Base-by-base conservation (phyloP, 2,888 invertebrate species). In the Erpobdella octoculata region DNA sequence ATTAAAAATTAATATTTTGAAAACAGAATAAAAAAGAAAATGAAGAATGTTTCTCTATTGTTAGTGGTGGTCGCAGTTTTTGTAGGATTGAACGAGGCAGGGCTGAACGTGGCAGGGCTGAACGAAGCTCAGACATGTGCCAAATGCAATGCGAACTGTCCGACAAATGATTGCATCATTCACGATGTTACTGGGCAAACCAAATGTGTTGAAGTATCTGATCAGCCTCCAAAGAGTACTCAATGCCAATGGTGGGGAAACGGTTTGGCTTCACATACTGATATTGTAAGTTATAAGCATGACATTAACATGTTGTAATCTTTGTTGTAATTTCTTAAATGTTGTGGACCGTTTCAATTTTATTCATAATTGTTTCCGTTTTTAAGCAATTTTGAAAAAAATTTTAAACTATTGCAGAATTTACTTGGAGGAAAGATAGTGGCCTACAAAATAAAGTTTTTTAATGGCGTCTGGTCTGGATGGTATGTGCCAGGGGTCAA, bases 211-310 rank as follows among this genome's bases (percentile, higher is more conserved):
- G 62, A 62, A 18, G 35, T 62, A 31, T 6, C 35, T 33, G 31
- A 35, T 35, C 33, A 62, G 35, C 33, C 62, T 18, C 33, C 62
- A 6, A 31, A 33, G n/a, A n/a, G 31, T 2, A 33, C 9, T 33
- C 62, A 62, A 15, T 62, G 62, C 31, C 62, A 62, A 35, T 62
- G 62, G 62, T 62, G 62, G 62, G 62, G 62, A 28, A 62, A 62
- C 62, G 62, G 62, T 5, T 35, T 62, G 21, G 62, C 33, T 35
- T 33, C 33, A 1, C 1, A 1, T 31, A 62, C 62, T 5, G 62
- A 62, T 31, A 2, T 33, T 1, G 62, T 62, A 5, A 62, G 62
- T 62, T n/a, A n/a, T n/a, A n/a, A n/a, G n/a, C n/a, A n/a, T n/a
- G n/a, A n/a, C n/a, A n/a, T n/a, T n/a, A n/a, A n/a, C n/a, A n/a